Evolutionary conservation across 2,113 vertebrate genomes (phyloP), one percentile per base, ranked within the genome.

Genomic region (Vulpes ferrilata): DNA sequence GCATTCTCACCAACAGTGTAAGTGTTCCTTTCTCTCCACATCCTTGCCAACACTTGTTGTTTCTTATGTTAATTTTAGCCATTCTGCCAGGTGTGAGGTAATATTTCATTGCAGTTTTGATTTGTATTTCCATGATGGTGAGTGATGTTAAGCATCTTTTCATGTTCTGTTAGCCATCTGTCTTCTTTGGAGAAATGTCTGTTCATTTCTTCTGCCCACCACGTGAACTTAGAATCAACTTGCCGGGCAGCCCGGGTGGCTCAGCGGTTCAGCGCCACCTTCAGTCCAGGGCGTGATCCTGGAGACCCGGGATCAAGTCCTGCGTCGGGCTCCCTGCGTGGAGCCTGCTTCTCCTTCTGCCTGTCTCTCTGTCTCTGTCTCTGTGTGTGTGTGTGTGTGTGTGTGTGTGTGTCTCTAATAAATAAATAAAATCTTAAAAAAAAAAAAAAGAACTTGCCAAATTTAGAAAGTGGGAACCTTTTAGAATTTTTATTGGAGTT

Each of bases 401-500:
- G 43, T 43, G 43, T 43, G 43, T 43, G 43, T 43, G 43, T 43
- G 6, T 43, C 43, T 6, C 43, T 43, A 6, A 43, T 43, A 43
- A 43, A 43, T 43, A 43, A 43, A 43, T 43, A 43, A 43, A 43
- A 43, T 43, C 43, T 43, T 7, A 43, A 43, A 43, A 43, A 43
- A 43, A 43, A 6, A 43, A 43, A 43, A 43, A 43, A 76, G 74
- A 88, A 5, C 9, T 51, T 83, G 60, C 91, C n/a, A 38, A 35
- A 48, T 86, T 67, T 16, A 69, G 51, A 53, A 22, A 23, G 27
- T 62, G 51, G 30, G 35, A 62, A 15, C 23, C 27, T 35, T 83
- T 55, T 76, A 69, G 59, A 74, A 62, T 90, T 96, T 92, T 96
- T 90, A 62, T 25, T 81, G 20, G 8, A 67, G 38, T 60, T 48